Evolutionary conservation across 2,113 vertebrate species (phyloP), one percentile per base, ranked within the genome.

Genomic region (Spermophilus dauricus): DNA sequence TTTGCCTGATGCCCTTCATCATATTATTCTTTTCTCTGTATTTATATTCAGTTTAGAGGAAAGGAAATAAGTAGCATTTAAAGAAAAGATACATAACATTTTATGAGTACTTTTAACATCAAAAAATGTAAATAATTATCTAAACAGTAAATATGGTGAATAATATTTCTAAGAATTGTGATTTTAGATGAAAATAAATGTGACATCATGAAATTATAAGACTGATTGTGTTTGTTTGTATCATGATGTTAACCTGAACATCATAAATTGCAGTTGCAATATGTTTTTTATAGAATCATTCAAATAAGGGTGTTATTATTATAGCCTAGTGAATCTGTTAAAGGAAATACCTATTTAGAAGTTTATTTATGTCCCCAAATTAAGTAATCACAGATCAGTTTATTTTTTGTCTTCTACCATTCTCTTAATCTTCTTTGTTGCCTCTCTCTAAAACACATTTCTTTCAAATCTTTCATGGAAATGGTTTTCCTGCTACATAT

Each of bases 151-250:
- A 34, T 65, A 83, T 56, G 24, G 5, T 90, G 34, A 76, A 39
- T 67, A 69, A 75, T 34, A 2, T 4, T 42, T 75, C 26, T 24
- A 90, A 45, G 34, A 58, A 67, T 70, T 72, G 2, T 83, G 45
- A 76, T 93, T 95, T 87, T 95, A 53, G 9, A 65, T 87, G 13
- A 70, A 91, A 93, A 83, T 82, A 24, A 61, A 83, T 92, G 9
- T 82, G 26, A 76, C 8, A 22, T 18, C 4, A 53, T 56, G 48
- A 80, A 86, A 67, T 75, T 65, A 56, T 81, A 69, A 69, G 72
- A 78, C 4, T 30, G 72, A 78, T 2, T 30, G 9, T 63, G 56
- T 63, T 14, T 37, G 20, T 70, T 91, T 72, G 9, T 4, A 83
- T 83, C 22, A 26, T 76, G 75, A 24, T 18, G 32, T 81, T 48